Base-by-base conservation (phyloP, 2,797 vertebrate species). In the Sebastes iracundus region DNA sequence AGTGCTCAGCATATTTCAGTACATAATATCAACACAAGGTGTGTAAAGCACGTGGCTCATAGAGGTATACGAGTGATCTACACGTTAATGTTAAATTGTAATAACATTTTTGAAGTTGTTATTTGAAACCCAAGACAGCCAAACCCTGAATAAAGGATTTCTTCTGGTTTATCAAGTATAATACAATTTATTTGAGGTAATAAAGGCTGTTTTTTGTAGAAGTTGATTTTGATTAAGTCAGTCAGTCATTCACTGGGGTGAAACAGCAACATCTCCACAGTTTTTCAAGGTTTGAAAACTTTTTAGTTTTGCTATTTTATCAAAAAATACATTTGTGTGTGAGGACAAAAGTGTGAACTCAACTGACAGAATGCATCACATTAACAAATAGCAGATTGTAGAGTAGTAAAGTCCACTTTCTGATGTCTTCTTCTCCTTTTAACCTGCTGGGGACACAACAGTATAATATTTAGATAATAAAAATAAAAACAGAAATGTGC, bases 361-460 rank as follows among this genome's bases (percentile, higher is more conserved):
- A 70, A 30, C 14, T 58, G 56, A 76, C 61, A 83, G 42, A 87
- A 72, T 70, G 59, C 11, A 81, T 87, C 42, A 79, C 38, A 66
- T 82, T 74, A 35, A 59, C 8, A 80, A 58, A 69, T 7, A 27
- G 59, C n/a, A 53, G 42, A 81, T 3, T 71, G 55, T 72, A 61
- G 66, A 72, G 52, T 13, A 65, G 33, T 61, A 18, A 52, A 46
- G 10, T 72, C 32, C 23, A 52, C 13, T 67, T 69, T 76, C 73
- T 64, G 71, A 76, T 70, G 42, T 6, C 56, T 52, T 70, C 60
- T 62, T 66, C 38, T 82, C n/a, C 70, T 79, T 84, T 94, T 82
- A 95, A 75, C 79, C 87, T 86, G 77, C 89, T 90, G 81, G 22
- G 23, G 58, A 81, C 7, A 78, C 72, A 23, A 77, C 53, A 77